Evolutionary conservation across 2,113 vertebrate genomes (phyloP), one percentile per base, ranked within the genome.

Genomic region (Gavia stellata): DNA sequence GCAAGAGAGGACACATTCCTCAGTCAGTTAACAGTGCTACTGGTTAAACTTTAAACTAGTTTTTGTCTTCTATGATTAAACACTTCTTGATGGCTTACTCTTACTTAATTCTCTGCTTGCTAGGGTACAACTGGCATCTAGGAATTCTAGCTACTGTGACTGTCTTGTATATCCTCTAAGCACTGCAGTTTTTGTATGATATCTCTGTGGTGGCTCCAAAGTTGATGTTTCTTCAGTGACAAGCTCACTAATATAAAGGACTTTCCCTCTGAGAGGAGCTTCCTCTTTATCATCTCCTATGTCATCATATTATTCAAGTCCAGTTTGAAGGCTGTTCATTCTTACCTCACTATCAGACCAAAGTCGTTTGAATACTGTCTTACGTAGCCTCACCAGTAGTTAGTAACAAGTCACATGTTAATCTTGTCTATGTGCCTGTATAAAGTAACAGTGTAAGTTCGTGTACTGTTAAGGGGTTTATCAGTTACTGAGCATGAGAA

Each of bases 391-490:
- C 40, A 26, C 0, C 5, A 68, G 38, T n/a, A 59, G 24, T 20
- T 24, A 29, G 25, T n/a, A 74, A 15, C 7, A n/a, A 61, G 15
- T 63, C n/a, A 40, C 5, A 2, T 0, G 1, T 45, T 61, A 59
- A 17, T 82, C 31, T 61, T 81, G 25, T 47, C n/a, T 75, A 1
- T 26, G 17, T 88, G 26, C 7, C 7, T 20, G 24, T 52, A 14
- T 31, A 34, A 73, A 88, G 36, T 72, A 75, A 47, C 7, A 13
- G 9, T 67, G 36, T 52, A 24, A 25, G 9, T 52, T 68, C 5
- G 10, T 24, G 42, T 66, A 3, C 38, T 56, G 1, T n/a, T 63
- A 33, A 24, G 34, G 33, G 6, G 3, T 80, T 77, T 72, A 29
- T 9, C 18, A 17, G 20, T 20, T 78, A 5, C 34, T 50, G 15